Conservation (phyloP, 2,888 invertebrate genomes). For the Nomada goodeniana region DNA sequence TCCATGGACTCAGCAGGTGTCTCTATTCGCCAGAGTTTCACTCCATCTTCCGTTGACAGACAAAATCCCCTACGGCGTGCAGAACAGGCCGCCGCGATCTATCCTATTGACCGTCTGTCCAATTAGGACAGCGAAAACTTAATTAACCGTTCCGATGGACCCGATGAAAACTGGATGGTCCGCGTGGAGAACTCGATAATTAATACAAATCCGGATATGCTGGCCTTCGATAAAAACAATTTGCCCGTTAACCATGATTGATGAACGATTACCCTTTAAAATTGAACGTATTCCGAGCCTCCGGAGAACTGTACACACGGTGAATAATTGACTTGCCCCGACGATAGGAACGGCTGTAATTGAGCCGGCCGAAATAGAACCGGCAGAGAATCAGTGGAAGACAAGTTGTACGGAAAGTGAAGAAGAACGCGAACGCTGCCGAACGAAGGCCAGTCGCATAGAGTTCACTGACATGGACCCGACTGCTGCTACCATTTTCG, state of each 20-base stretch:
- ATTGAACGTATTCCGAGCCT: background rate
- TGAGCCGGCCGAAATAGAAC: conserved; percentile 16
- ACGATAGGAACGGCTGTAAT: conserved; percentile 10
- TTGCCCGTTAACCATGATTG: conserved; percentile 51
- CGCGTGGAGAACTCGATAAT: conserved; percentile 55
- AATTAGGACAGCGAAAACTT: conserved; percentile 81
- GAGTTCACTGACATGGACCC: conserved; percentile 15
- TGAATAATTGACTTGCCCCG: conserved; percentile 37
- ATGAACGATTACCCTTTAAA: conserved; percentile 38
- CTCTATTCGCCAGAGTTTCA: conserved; percentile 82
- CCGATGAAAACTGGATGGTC: conserved; percentile 72
- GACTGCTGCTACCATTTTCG: background rate
- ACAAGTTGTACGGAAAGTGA: conserved; percentile 11
- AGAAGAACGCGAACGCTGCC: background rate
- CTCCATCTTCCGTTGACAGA: conserved; percentile 84
- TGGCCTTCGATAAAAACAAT: conserved; percentile 48
- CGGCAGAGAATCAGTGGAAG: conserved; percentile 10
- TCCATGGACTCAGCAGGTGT: conserved; percentile 82
- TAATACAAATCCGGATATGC: conserved; percentile 56
- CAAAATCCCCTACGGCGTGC: conserved; percentile 78
- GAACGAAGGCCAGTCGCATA: background rate
- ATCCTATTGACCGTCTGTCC: conserved; percentile 76
- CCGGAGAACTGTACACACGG: background rate
- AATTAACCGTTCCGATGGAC: conserved; percentile 75
- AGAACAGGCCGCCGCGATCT: conserved; percentile 72